These are phyloP conservation scores for Drosophila bipectinata DNA, from an alignment of 1,140 invertebrate species.

Conservation along the genomic window DNA sequence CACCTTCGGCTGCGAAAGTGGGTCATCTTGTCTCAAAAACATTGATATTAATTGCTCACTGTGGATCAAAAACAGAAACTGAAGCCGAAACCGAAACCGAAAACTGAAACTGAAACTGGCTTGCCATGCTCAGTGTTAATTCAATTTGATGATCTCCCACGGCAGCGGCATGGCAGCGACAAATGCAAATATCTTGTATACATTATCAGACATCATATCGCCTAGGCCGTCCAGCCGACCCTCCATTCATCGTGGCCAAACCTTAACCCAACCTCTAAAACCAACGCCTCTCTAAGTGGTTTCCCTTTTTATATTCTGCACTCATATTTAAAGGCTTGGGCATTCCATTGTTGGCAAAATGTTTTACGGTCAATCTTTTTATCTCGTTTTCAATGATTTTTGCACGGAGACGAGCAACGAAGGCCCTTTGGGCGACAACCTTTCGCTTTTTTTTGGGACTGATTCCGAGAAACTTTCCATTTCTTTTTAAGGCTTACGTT, in stretches of 20 bases:
- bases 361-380: conserved; percentile 60
- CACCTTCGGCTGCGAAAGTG: conserved; percentile 68
- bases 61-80: conserved; percentile 22
- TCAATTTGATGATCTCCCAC: conserved; percentile 65
- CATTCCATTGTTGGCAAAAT: conserved; percentile 57
- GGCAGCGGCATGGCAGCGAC: conserved; percentile 17
- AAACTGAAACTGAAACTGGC: conserved; percentile 24
- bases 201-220: conserved; percentile 52
- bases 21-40: conserved; percentile 54
- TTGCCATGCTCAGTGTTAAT: conserved; percentile 52
- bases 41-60: conserved; percentile 43
- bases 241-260: conserved; percentile 36
- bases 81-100: conserved; percentile 24
- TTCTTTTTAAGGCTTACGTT: conserved; percentile 4
- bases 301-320: conserved; percentile 47
- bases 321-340: conserved; percentile 54
- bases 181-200: conserved; percentile 78
- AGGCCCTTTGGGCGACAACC: conserved; percentile 42
- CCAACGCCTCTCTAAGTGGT: conserved; percentile 49
- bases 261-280: conserved; percentile 53
- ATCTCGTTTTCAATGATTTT: conserved; percentile 42
- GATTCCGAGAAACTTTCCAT: conserved; percentile 35
- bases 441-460: conserved; percentile 41
- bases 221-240: conserved; percentile 28
- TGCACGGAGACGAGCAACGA: conserved; percentile 10